These are phyloP conservation scores for Nymphalis c-album DNA, from an alignment of 2,888 invertebrate genomes.

Conservation along the genomic window DNA sequence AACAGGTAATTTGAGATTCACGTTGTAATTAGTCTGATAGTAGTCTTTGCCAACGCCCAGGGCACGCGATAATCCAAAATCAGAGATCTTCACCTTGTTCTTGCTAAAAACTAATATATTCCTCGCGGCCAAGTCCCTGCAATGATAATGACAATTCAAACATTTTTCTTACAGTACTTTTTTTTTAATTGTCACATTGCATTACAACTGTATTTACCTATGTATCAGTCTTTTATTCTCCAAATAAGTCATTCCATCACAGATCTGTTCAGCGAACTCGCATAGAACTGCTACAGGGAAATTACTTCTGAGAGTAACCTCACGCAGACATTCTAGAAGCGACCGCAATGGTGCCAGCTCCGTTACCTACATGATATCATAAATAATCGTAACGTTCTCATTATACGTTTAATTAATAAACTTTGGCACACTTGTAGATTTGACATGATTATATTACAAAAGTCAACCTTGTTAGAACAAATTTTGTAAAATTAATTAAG, in stretches of 20 bases:
- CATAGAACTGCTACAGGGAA: conserved; percentile 96
- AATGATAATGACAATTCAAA: conserved; percentile 45
- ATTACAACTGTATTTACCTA: conserved; percentile 73
- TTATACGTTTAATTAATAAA: no score
- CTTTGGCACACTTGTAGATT: no score
- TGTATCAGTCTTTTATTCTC: conserved; percentile 98
- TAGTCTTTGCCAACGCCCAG: conserved; percentile 99
- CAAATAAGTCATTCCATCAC: conserved; percentile 98
- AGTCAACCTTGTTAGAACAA: no score
- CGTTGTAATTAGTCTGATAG: conserved; percentile 98
- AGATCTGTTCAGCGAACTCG: conserved; percentile 97
- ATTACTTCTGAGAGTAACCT: conserved; percentile 93
- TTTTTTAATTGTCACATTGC: not conserved
- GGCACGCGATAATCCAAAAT: conserved; percentile 97
- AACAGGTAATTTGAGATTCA: conserved; percentile 97
- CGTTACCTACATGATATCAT: conserved; percentile 84
- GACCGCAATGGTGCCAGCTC: conserved; percentile 98
- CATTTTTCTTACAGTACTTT: not conserved
- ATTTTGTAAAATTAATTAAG: no score
- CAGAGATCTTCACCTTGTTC: conserved; percentile 98
- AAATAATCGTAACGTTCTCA: no score
- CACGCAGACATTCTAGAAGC: conserved; percentile 96
- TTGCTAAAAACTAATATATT: conserved; percentile 98
- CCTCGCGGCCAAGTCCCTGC: conserved; percentile 96
- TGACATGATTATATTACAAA: no score